A percentile compares a stretch with the other conserved stretches of the same genome.
phyloP scores from a whole-genome alignment of 1,140 invertebrate genomes.

The Frieseomelitta varia region DNA sequence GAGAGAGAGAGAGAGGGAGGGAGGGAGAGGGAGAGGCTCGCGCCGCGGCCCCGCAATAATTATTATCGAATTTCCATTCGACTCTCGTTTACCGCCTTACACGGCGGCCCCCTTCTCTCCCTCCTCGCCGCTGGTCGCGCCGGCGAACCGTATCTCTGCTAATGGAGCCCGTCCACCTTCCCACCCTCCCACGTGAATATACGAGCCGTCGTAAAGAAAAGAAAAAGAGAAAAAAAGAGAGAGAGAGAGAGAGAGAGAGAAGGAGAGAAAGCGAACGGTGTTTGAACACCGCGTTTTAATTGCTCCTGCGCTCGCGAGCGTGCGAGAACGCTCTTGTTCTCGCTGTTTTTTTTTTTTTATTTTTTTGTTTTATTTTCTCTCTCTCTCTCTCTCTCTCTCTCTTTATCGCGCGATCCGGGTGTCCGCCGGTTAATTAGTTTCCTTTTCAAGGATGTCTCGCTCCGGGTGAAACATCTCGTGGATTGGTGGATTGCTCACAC shows the following conservation, averaged over 20 bases:
- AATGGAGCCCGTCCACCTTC: constrained; percentile 1
- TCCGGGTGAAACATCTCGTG: not conserved
- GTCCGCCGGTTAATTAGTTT: not conserved
- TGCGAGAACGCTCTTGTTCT: constrained; percentile 18
- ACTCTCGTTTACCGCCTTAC: constrained; percentile 68
- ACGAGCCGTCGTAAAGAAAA: constrained; percentile 18
- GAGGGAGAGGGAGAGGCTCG: not conserved
- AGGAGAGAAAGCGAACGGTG: not conserved
- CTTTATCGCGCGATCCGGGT: not conserved
- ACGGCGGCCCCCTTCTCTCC: not conserved
- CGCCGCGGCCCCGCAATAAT: constrained; percentile 59
- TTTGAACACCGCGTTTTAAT: constrained; percentile 37
- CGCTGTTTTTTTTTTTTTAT: not conserved
- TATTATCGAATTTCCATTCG: constrained; percentile 76
- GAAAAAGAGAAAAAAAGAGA: too few relatives aligned
- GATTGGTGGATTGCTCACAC: not conserved
- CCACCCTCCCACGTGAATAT: constrained; percentile 9
- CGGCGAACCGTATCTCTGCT: constrained; percentile 12
- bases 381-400: too few relatives aligned
- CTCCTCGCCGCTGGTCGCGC: not conserved
- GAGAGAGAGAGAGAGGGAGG: too few relatives aligned
- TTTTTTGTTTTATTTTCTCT: not conserved
- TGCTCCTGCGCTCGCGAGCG: not conserved
- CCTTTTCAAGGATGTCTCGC: too few relatives aligned
- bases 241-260: too few relatives aligned